A percentile compares a stretch with the other conserved stretches of the same genome.
Conservation (phyloP, 1,140 invertebrate genomes). For the Drosophila kanapiae region DNA sequence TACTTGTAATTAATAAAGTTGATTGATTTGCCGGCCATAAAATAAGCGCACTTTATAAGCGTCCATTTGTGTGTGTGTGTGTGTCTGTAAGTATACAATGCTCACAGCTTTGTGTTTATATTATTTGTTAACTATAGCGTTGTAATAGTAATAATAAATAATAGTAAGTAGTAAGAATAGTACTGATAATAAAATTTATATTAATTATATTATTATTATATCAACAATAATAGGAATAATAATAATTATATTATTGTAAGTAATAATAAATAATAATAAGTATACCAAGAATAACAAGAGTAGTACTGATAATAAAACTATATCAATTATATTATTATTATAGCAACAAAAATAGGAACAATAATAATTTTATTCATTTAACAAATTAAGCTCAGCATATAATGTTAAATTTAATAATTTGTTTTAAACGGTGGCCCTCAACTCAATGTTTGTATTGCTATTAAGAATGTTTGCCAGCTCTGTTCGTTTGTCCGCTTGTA, state of each 20-base stretch:
- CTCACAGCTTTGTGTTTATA: background rate
- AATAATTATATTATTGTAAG: no score
- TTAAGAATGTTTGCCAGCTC: no score
- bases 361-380: no score
- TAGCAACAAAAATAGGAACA: no score
- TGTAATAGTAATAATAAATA: background rate
- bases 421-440: no score
- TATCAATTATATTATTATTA: no score
- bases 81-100: constrained; percentile 4
- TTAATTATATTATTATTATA: no score
- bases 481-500: no score
- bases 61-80: background rate
- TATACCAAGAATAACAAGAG: background rate
- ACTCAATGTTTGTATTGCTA: no score
- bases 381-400: no score
- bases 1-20: constrained; percentile 79
- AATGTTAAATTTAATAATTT: no score
- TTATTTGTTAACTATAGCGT: constrained; percentile 1
- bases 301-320: background rate
- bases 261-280: background rate
- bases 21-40: constrained; percentile 62
- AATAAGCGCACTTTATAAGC: constrained; percentile 32
- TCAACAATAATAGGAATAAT: no score
- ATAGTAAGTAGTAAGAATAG: background rate
- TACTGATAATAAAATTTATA: background rate